Base-by-base conservation (phyloP, 2,888 invertebrate species). In the Papilio protenor region DNA sequence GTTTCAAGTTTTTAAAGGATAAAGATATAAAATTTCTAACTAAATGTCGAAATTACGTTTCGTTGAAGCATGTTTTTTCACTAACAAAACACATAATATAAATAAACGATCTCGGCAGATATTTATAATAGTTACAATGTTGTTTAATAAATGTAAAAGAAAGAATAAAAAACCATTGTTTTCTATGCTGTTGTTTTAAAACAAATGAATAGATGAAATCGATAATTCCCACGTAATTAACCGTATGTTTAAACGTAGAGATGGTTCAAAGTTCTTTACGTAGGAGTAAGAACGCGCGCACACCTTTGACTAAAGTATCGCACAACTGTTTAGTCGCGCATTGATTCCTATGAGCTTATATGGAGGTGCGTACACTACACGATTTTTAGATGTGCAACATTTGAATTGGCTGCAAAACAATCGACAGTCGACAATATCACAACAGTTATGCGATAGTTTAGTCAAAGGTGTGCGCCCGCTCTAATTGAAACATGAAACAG, bases 161-260 rank as follows among this genome's bases (percentile, higher is more conserved):
- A 55, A 55, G n/a, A 55, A 55, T 55, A 18, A n/a, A 47, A 55
- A 47, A 47, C 11, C 1, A 47, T 47, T 33, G 47, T 47, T 47
- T 10, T 47, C 12, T 47, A 11, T 47, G 14, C 8, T 52, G 52
- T 52, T 52, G 52, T 52, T 47, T 14, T 16, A 52, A 57, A 59
- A 59, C 57, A 59, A 59, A 59, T 59, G 57, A 59, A 59, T 59
- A 59, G 12, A 23, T 12, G 21, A n/a, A 55, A 55, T n/a, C n/a
- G 55, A 59, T 57, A 14, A 21, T 11, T 21, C 21, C 21, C 55
- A 23, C 1, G 11, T n/a, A 6, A 40, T 40, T 40, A 40, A n/a
- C 18, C 5, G 52, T n/a, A 52, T 14, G 49, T 49, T 49, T 1
- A 6, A 12, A 57, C 57, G 21, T 21, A n/a, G 8, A n/a, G 8